phyloP scores from a whole-genome alignment of 92 coral and sea anemone species.

The Phenganax stokvisi region DNA sequence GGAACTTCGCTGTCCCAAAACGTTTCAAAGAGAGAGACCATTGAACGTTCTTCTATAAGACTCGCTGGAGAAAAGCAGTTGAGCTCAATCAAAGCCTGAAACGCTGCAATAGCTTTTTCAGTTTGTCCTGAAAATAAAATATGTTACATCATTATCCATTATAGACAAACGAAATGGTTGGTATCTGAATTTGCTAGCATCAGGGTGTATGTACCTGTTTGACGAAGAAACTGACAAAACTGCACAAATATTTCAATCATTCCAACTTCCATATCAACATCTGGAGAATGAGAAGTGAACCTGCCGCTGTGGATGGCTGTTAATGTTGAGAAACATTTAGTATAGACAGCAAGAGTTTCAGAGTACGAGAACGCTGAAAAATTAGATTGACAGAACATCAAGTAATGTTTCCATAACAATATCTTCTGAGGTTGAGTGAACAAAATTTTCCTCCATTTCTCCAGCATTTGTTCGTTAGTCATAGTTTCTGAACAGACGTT shows the following conservation, averaged over 20 bases:
- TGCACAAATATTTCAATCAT: constrained; percentile 81
- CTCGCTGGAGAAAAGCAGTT: constrained; percentile 69
- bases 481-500: constrained; percentile 60
- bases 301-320: constrained; percentile 82
- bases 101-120: constrained; percentile 79
- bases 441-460: constrained; percentile 75
- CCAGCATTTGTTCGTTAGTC: constrained; percentile 57
- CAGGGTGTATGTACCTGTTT: constrained; percentile 59
- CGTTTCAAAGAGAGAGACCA: constrained; percentile 75
- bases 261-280: constrained; percentile 62
- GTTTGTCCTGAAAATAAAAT: constrained; percentile 62
- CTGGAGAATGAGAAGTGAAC: constrained; percentile 76
- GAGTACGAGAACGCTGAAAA: constrained; percentile 78
- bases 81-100: constrained; percentile 85
- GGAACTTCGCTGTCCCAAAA: constrained; percentile 96
- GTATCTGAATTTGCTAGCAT: background rate
- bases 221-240: constrained; percentile 73
- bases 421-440: constrained; percentile 77
- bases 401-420: constrained; percentile 70
- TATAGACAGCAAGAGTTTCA: constrained; percentile 52
- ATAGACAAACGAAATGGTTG: too few relatives aligned
- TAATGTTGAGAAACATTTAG: constrained; percentile 72
- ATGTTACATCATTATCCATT: too few relatives aligned
- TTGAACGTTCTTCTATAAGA: constrained; percentile 51
- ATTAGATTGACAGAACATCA: constrained; percentile 72